A percentile compares a stretch with the other conserved stretches of the same genome.
phyloP scores from a whole-genome alignment of 2,888 invertebrate genomes.

The Yponomeuta evonymella region DNA sequence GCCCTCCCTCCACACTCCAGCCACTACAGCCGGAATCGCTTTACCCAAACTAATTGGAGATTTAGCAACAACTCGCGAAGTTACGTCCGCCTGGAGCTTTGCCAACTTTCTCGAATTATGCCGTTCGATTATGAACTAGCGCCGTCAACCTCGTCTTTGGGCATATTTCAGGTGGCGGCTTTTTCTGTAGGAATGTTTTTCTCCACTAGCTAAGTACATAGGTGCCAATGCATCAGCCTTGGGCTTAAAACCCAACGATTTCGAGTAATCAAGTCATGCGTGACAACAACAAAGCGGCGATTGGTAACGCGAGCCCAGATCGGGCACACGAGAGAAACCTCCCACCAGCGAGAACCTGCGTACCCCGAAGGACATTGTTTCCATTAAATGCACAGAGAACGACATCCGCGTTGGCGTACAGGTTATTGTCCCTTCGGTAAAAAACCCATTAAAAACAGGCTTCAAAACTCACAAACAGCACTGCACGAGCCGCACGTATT shows the following conservation, averaged over 20 bases:
- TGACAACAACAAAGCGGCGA: conserved; percentile 1
- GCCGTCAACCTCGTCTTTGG: conserved; percentile 8
- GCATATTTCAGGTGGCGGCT: background rate
- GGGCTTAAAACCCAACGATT: background rate
- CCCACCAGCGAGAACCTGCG: background rate
- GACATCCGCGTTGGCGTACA: background rate
- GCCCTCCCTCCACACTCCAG: background rate
- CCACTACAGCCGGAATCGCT: background rate
- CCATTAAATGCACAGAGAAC: background rate
- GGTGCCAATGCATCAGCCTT: background rate
- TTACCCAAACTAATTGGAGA: background rate
- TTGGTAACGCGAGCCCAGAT: background rate
- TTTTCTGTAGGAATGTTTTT: background rate
- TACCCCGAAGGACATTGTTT: background rate
- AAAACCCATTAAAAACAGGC: conserved; percentile 1
- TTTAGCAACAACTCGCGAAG: conserved; percentile 12
- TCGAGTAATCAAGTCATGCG: background rate
- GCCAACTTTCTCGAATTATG: conserved; percentile 10
- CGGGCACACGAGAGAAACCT: background rate
- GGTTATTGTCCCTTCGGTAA: background rate
- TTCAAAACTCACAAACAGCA: background rate
- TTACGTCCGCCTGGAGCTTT: background rate
- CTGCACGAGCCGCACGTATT: background rate
- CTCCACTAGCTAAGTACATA: background rate
- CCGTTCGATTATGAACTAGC: conserved; percentile 10